A percentile compares a stretch with the other conserved stretches of the same genome.
These are phyloP conservation scores for Crotophaga sulcirostris DNA, from an alignment of 2,113 vertebrate species.

Conservation along the genomic window DNA sequence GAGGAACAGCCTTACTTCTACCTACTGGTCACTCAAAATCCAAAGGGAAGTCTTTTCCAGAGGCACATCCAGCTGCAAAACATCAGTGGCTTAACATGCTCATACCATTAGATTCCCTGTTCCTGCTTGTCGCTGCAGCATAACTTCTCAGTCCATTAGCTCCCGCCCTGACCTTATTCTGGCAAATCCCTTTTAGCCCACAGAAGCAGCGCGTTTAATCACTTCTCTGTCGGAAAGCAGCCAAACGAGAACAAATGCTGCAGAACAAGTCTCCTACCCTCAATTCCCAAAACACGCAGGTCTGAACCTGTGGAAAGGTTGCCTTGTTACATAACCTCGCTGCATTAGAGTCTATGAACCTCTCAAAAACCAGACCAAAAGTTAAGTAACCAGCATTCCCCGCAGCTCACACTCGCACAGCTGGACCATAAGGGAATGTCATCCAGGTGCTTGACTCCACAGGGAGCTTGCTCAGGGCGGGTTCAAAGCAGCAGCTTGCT, in stretches of 20 bases:
- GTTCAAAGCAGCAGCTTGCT: background rate
- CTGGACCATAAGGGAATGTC: rapidly evolving
- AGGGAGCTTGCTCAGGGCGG: background rate
- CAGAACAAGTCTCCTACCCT: background rate
- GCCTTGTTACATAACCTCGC: background rate
- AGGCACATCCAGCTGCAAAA: background rate
- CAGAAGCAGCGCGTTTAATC: background rate
- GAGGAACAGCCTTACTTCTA: background rate
- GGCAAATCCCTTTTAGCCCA: background rate
- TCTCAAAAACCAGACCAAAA: background rate
- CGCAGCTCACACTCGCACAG: background rate
- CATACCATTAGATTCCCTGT: background rate
- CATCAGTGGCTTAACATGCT: background rate
- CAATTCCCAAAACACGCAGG: background rate
- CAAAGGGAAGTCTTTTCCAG: background rate
- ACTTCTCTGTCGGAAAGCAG: background rate
- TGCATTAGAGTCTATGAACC: background rate
- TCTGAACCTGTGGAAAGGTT: background rate
- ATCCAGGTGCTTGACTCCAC: background rate
- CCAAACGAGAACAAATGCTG: background rate
- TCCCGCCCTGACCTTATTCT: slow-evolving; percentile 34
- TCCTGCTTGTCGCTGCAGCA: background rate
- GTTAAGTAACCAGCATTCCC: background rate
- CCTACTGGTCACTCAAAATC: background rate
- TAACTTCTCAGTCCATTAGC: background rate